These are phyloP conservation scores for Meriones unguiculatus DNA, from an alignment of 2,113 vertebrate genomes.

Conservation along the genomic window DNA sequence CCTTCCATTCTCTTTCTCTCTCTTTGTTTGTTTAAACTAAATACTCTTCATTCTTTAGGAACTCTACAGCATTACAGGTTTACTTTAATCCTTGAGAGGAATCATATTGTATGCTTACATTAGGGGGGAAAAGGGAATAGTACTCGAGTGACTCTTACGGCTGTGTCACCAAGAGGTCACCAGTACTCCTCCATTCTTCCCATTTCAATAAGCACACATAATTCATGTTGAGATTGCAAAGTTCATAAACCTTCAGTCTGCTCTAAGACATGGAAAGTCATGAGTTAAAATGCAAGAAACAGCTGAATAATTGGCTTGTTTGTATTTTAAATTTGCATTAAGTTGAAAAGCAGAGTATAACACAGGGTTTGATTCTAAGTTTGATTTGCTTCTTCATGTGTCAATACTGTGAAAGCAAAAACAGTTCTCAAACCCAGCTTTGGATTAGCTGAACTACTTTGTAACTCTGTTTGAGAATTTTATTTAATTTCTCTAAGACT, in stretches of 20 bases:
- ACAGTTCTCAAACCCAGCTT: constrained; percentile 45
- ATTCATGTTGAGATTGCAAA: constrained; percentile 58
- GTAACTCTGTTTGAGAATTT: constrained; percentile 49
- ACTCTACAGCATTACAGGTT: constrained; percentile 71
- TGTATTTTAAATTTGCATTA: constrained; percentile 66
- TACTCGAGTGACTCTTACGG: constrained; percentile 54
- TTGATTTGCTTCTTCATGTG: constrained; percentile 20
- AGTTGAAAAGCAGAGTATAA: constrained; percentile 37
- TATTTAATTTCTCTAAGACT: constrained; percentile 60
- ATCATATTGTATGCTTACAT: constrained; percentile 66
- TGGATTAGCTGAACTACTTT: neutral
- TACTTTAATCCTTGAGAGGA: constrained; percentile 71
- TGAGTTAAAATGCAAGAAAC: constrained; percentile 23
- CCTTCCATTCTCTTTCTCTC: neutral
- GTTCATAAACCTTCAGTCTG: constrained; percentile 61
- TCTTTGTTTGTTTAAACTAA: constrained; percentile 63
- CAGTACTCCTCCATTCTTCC: neutral
- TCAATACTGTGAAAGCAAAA: neutral
- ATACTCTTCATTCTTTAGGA: constrained; percentile 75
- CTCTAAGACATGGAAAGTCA: constrained; percentile 36
- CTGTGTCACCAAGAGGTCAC: constrained; percentile 51
- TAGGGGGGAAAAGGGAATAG: constrained; percentile 61
- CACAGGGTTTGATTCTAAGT: constrained; percentile 18
- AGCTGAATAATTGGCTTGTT: neutral
- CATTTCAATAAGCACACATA: constrained; percentile 32